Evolutionary conservation across 92 coral and sea anemone species (phyloP).

Genomic region (Parazoanthus swiftii): DNA sequence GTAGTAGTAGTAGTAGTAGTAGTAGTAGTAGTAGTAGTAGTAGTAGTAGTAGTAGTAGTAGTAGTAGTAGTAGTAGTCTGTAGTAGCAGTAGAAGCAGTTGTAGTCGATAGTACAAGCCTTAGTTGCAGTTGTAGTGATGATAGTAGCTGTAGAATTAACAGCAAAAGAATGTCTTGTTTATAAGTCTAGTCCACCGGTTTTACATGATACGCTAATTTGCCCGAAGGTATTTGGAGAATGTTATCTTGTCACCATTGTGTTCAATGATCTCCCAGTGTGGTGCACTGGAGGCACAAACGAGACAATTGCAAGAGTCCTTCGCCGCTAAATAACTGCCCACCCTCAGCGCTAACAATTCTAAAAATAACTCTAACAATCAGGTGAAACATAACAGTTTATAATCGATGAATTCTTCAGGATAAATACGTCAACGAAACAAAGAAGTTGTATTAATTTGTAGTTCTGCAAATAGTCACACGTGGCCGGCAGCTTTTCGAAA

Average conservation of each 20-base stretch:
- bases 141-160: background rate
- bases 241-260: background rate
- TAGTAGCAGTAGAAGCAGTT: background rate
- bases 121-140: background rate
- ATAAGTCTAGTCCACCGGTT: no score
- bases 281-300: background rate
- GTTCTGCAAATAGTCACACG: constrained; percentile 26
- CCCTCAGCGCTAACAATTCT: constrained; percentile 1
- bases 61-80: background rate
- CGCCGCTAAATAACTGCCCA: constrained; percentile 10
- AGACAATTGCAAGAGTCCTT: background rate
- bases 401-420: constrained; percentile 31
- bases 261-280: background rate
- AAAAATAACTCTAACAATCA: constrained; percentile 23
- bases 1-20: constrained; percentile 10
- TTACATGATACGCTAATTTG: background rate
- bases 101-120: background rate
- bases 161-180: no score
- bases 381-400: constrained; percentile 18
- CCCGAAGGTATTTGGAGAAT: constrained; percentile 6
- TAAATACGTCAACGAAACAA: constrained; percentile 30
- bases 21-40: constrained; percentile 1
- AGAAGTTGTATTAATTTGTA: background rate
- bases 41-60: constrained; percentile 4
- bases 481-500: background rate